Evolutionary conservation across 2,113 vertebrate genomes (phyloP).

Genomic region (Ovis aries): DNA sequence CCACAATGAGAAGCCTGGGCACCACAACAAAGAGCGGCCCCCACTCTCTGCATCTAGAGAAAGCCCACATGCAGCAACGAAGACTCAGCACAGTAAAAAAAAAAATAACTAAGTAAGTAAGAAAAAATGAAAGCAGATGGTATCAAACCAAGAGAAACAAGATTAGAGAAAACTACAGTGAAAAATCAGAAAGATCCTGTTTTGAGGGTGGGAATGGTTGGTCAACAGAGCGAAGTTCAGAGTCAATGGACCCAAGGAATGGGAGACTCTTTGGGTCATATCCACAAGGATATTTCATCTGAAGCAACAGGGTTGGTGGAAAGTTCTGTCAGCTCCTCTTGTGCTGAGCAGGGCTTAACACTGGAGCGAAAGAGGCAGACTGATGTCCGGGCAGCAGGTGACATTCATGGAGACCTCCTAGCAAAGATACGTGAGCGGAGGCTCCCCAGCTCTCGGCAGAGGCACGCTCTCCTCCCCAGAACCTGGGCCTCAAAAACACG

Average conservation of each 20-base stretch:
- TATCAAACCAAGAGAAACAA: neutral
- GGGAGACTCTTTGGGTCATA: neutral
- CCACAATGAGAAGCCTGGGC: neutral
- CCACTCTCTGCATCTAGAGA: neutral
- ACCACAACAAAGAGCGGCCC: neutral
- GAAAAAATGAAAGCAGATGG: constrained; percentile 13
- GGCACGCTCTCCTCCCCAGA: neutral
- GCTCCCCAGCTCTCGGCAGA: neutral
- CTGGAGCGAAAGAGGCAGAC: neutral
- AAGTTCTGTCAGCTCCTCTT: neutral
- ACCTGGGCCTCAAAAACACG: neutral
- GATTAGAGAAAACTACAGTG: neutral
- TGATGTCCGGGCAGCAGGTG: neutral
- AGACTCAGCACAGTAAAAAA: neutral
- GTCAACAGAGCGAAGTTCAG: neutral
- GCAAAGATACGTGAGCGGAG: neutral
- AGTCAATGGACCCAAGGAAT: neutral
- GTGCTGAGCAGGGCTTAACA: neutral
- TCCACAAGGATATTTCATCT: neutral
- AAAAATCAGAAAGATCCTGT: neutral
- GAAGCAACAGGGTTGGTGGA: neutral
- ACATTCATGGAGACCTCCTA: neutral
- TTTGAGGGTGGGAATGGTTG: neutral
- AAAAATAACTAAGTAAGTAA: neutral
- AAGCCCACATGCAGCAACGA: neutral